Conservation (phyloP, 2,113 vertebrate species). For the Monarcha castaneiventris region DNA sequence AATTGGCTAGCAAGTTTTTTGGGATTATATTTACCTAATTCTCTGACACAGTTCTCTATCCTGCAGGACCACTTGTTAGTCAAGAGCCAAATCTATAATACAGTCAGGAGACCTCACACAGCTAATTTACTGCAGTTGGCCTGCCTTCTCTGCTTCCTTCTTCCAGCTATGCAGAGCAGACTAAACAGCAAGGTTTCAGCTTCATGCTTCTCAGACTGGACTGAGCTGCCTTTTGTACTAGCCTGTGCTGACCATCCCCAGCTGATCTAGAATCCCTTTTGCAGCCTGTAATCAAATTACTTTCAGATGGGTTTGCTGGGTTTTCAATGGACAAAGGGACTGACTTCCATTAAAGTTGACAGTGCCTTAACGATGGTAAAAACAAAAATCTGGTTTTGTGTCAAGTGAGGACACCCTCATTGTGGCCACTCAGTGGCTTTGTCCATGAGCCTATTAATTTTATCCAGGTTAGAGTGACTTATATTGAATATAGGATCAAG, state of each 20-base stretch:
- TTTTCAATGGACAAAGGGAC: neutral
- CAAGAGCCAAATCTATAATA: neutral
- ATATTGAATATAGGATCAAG: neutral
- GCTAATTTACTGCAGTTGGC: neutral
- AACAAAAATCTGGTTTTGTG: neutral
- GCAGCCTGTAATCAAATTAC: neutral
- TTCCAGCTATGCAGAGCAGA: neutral
- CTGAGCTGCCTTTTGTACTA: neutral
- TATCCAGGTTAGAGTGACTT: neutral
- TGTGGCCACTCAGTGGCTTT: neutral
- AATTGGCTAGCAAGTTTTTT: neutral
- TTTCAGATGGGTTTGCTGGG: neutral
- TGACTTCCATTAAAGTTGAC: neutral
- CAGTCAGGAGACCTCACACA: neutral
- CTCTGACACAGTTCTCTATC: neutral
- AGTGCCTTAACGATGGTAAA: neutral
- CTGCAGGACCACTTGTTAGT: neutral
- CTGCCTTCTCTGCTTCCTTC: neutral
- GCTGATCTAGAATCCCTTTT: neutral
- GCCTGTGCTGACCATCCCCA: neutral
- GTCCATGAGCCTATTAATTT: neutral
- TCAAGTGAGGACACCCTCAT: neutral
- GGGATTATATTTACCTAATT: neutral
- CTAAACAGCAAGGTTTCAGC: neutral
- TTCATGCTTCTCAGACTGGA: neutral